A percentile compares a stretch with the other conserved stretches of the same genome.
These are phyloP conservation scores for Nezara viridula DNA, from an alignment of 2,888 invertebrate species.

Conservation along the genomic window DNA sequence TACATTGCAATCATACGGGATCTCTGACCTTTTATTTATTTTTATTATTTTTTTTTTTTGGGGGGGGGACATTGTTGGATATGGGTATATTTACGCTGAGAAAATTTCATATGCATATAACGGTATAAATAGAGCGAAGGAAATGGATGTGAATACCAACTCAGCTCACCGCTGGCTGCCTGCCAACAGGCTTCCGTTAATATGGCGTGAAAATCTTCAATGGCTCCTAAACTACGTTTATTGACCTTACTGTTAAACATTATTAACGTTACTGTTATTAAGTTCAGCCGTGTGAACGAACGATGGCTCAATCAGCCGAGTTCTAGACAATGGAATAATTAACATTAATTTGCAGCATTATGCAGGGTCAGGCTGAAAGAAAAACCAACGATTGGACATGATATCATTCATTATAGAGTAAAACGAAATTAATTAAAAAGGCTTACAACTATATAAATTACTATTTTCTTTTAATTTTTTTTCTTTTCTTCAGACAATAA, in stretches of 20 bases:
- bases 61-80: not conserved
- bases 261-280: too few species aligned
- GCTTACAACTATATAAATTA: too few species aligned
- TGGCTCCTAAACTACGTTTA: not conserved
- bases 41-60: not conserved
- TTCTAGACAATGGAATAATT: not conserved
- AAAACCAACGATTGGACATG: too few species aligned
- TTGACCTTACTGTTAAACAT: not conserved
- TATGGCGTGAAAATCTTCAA: slow-evolving; percentile 12
- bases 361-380: not conserved
- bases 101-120: slow-evolving; percentile 22
- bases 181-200: not conserved
- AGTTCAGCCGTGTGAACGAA: not conserved
- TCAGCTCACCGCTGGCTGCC: not conserved
- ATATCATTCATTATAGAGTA: too few species aligned
- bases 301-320: too few species aligned
- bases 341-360: not conserved
- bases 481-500: too few species aligned
- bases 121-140: not conserved
- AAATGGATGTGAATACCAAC: slow-evolving; percentile 15
- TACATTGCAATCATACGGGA: too few species aligned
- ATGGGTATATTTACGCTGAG: not conserved
- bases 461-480: too few species aligned
- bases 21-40: too few species aligned
- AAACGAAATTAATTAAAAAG: too few species aligned